Evolutionary conservation across 2,113 vertebrate species (phyloP).

Genomic region (Todiramphus chloris): DNA sequence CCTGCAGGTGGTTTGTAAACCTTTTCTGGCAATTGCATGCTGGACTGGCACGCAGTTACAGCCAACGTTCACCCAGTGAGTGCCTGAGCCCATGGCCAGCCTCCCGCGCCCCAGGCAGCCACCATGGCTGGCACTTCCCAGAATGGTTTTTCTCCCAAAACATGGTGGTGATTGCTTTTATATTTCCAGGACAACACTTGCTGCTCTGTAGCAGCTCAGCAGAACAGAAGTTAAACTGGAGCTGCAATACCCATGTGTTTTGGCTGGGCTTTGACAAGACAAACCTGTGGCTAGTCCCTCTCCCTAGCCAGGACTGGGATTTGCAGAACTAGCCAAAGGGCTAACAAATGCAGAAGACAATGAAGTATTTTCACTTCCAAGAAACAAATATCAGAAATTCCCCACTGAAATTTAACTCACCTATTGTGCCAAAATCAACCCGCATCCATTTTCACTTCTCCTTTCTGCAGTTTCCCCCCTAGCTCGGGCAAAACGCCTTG

Average conservation of each 20-base stretch:
- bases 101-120: not conserved
- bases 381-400: not conserved
- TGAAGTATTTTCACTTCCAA: not conserved
- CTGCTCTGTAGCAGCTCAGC: not conserved
- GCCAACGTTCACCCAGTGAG: not conserved
- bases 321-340: not conserved
- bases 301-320: not conserved
- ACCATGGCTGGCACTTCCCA: not conserved
- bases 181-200: not conserved
- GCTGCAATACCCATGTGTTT: not conserved
- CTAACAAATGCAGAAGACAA: not conserved
- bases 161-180: rapidly evolving
- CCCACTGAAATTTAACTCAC: not conserved
- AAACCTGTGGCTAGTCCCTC: not conserved
- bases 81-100: not conserved
- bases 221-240: not conserved
- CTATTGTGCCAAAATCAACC: not conserved
- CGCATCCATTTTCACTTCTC: not conserved
- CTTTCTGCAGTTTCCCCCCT: not conserved
- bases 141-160: not conserved
- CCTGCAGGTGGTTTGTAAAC: not conserved
- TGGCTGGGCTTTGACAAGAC: not conserved
- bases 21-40: not conserved
- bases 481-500: not conserved
- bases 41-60: not conserved